Evolutionary conservation across 1,140 invertebrate species (phyloP), one percentile per base, ranked within the genome.

Genomic region (Lepidurus apus): DNA sequence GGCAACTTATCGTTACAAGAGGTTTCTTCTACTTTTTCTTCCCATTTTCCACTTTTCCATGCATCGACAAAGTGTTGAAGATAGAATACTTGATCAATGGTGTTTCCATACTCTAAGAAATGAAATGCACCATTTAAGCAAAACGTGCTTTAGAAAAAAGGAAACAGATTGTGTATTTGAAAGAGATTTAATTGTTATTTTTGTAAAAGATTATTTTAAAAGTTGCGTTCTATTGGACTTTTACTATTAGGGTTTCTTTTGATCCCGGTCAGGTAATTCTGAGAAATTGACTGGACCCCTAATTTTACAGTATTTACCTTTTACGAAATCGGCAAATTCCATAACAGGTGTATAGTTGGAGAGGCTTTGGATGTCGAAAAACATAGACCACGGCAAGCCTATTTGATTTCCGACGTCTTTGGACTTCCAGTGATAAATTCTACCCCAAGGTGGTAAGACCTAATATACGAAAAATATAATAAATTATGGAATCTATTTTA

Each of bases 371-470:
- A 98, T 78, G 84, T 99, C 91, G 85, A 99, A 99, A 85, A 98
- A 98, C 26, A 85, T 83, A 10, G 86, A 84, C 97, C 97, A 99
- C 2, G 90, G 89, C 6, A 89, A 82, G 78, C 88, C 86, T 7
- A 85, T 85, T 81, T 90, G 88, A 34, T 83, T 77, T 76, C 84
- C 83, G 42, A 88, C 79, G 65, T 89, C 85, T 42, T 83, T 85
- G 43, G 89, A 89, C 84, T 89, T 89, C 97, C 97, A 99, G 85
- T 99, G 97, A 82, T 93, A 95, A 1, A 98, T 84, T 74, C 89
- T 88, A 81, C 91, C 89, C 94, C 95, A 99, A 2, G 97, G 95
- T 42, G 97, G 97, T 80, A 99, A 85, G 43, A 96, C 92, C 81
- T 87, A 43, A 81, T 93, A 82, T 43, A 81, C 82, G 82, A 75